phyloP scores from a whole-genome alignment of 2,888 invertebrate genomes.

The Thereva nobilitata region DNA sequence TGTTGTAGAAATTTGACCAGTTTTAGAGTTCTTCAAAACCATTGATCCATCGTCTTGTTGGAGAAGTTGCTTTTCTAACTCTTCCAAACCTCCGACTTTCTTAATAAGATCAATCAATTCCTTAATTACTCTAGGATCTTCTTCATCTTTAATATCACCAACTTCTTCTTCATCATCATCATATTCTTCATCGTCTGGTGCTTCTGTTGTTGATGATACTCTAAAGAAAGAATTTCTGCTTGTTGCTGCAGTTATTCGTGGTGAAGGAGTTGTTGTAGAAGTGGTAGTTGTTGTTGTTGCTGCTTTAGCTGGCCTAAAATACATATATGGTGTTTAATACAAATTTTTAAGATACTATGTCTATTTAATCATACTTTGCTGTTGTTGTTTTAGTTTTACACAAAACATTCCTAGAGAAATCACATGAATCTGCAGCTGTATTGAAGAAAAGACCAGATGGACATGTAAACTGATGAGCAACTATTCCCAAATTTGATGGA shows the following conservation, averaged over 20 bases:
- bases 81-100: constrained; percentile 86
- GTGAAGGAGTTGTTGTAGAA: constrained; percentile 50
- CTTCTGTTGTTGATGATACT: constrained; percentile 56
- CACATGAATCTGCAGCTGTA: constrained; percentile 89
- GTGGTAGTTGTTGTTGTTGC: constrained; percentile 59
- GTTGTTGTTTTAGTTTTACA: constrained; percentile 68
- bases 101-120: constrained; percentile 82
- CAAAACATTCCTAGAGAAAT: constrained; percentile 85
- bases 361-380: constrained; percentile 47
- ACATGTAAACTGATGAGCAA: constrained; percentile 91
- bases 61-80: constrained; percentile 77
- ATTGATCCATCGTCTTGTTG: constrained; percentile 62
- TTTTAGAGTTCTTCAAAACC: constrained; percentile 57
- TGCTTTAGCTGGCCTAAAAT: constrained; percentile 58
- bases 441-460: constrained; percentile 91
- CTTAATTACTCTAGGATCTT: constrained; percentile 69
- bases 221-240: constrained; percentile 55
- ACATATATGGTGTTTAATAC: constrained; percentile 47
- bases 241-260: constrained; percentile 55
- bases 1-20: constrained; percentile 60
- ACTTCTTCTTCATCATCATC: constrained; percentile 60
- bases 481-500: constrained; percentile 84
- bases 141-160: constrained; percentile 59
- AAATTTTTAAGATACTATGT: not conserved
- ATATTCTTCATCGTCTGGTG: constrained; percentile 51